Base-by-base conservation (phyloP, 2,113 vertebrate species). In the Lagopus muta region DNA sequence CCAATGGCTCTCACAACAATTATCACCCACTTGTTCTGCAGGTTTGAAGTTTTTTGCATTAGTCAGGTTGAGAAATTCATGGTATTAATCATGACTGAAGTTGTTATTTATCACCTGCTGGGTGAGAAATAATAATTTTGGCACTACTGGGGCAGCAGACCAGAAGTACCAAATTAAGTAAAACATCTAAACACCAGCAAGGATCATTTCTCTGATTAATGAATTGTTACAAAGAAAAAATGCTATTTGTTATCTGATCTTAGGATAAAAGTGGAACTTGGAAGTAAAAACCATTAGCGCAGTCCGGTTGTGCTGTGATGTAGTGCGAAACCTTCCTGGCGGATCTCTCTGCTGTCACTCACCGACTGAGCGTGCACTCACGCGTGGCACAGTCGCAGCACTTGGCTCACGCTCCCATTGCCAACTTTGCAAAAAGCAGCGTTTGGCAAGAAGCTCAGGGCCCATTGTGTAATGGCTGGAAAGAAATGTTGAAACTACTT, bases 91-190 rank as follows among this genome's bases (percentile, higher is more conserved):
- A 98, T 94, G 94, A 97, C 96, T 97, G 98, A 98, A 98, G 98
- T 97, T 98, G 98, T 98, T 98, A 98, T 98, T 98, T 98, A 98
- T 98, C 98, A 98, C 98, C 98, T 98, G 97, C 97, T 97, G 96
- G 97, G 98, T 97, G 97, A 98, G 97, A 99, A 98, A 98, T 98
- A 98, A 98, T 98, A 98, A 98, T 99, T 98, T 98, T 98, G 98
- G 98, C 97, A 98, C 96, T 96, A 97, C 97, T 98, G 97, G 98
- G 98, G 98, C 98, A 98, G 97, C 97, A 97, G 98, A 98, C 98
- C 98, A 98, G 97, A 98, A 98, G 97, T 98, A 98, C 97, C 97
- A 98, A 99, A 99, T 98, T 98, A 99, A 98, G 98, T 98, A 98
- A 99, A 98, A 99, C 97, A 98, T 98, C 98, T 98, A 98, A 98